phyloP scores from a whole-genome alignment of 1,140 invertebrate species.

The Drosophila burlai region DNA sequence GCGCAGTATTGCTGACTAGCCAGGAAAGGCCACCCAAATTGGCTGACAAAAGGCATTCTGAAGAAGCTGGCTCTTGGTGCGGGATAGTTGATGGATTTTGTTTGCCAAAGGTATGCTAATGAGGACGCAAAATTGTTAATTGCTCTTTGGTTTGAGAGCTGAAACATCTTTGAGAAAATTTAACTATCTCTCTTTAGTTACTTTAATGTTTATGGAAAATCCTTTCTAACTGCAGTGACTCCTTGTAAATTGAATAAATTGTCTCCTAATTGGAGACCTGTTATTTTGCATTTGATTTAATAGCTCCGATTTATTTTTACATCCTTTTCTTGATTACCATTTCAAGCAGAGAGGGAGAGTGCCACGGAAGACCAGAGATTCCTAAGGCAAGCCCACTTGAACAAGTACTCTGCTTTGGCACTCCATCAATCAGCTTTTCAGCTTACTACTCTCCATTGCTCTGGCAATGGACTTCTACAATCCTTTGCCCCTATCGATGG shows the following conservation, averaged over 20 bases:
- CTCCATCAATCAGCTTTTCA: constrained; percentile 49
- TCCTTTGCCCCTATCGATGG: constrained; percentile 20
- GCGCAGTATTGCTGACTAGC: constrained; percentile 31
- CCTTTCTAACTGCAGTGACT: no score
- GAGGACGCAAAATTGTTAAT: neutral
- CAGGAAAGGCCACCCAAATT: constrained; percentile 1
- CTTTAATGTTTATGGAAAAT: neutral
- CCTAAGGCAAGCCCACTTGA: neutral
- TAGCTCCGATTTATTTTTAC: neutral
- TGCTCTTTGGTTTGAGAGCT: no score
- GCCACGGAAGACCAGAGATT: neutral
- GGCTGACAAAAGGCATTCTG: constrained; percentile 42
- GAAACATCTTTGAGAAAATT: neutral
- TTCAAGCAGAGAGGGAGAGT: neutral
- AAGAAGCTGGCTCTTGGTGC: neutral
- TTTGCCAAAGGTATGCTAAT: neutral
- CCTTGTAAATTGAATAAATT: neutral
- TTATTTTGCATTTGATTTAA: neutral
- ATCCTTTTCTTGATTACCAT: neutral
- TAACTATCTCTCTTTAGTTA: neutral
- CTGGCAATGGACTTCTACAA: constrained; percentile 1
- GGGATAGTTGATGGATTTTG: neutral
- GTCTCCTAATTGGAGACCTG: neutral
- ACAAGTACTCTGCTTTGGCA: constrained; percentile 28
- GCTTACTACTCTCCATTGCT: constrained; percentile 21